Base-by-base conservation (phyloP, 2,888 invertebrate genomes). In the Buathra laborator region DNA sequence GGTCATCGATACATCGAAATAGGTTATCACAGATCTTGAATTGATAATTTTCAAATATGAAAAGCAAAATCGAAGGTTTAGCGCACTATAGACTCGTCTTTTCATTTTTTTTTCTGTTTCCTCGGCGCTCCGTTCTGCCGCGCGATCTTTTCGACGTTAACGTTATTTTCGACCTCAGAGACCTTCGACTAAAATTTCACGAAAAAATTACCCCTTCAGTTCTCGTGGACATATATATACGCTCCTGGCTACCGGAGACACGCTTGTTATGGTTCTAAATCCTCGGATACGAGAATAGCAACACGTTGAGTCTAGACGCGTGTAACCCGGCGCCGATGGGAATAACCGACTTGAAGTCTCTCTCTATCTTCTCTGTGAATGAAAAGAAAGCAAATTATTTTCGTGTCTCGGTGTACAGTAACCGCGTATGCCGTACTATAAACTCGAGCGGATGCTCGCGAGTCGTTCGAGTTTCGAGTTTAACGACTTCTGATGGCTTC, bases 301-400 rank as follows among this genome's bases (percentile, higher is more conserved):
- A 83, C 81, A 71, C 83, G 71, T 88, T 83, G 85, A 88, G 90
- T 92, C 91, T 91, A 93, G 91, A 92, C 91, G 87, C 78, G 77
- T 84, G 77, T 83, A 77, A 84, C 77, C 84, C 84, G 86, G 88
- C 90, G 89, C 86, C 89, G 90, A 91, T 92, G 88, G 89, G 92
- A 92, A 92, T 93, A 92, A 75, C 81, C 74, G 46, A n/a, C 72
- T 64, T 43, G 46, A 56, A 75, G 44, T 16, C 56, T 66, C 46
- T n/a, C 59, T 32, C 71, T 76, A 32, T 56, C 67, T 56, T 29
- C 37, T 14, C 56, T 24, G 71, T 37, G 67, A 81, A 86, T 68
- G 68, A 64, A 83, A 82, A 71, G 74, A 75, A 81, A 81, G 75
- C 62, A 81, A 86, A 86, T 83, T 83, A 86, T 83, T 86, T 83